phyloP scores from a whole-genome alignment of 1,140 invertebrate genomes.

The Oryctes rhinoceros region DNA sequence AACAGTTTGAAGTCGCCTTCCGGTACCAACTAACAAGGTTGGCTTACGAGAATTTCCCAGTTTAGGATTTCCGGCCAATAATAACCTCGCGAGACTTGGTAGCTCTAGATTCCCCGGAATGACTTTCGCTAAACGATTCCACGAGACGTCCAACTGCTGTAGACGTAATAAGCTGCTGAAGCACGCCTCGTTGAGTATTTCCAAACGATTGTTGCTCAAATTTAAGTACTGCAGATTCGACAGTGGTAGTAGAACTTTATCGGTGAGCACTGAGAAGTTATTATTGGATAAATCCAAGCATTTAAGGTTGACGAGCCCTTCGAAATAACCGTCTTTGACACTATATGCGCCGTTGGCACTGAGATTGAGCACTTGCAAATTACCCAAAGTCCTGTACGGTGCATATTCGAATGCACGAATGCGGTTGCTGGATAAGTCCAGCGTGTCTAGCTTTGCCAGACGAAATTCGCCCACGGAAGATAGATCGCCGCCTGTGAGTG shows the following conservation, averaged over 20 bases:
- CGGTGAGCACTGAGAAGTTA: slow-evolving; percentile 68
- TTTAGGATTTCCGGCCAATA: slow-evolving; percentile 76
- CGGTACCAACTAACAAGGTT: slow-evolving; percentile 73
- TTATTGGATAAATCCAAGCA: slow-evolving; percentile 73
- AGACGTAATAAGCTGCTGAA: slow-evolving; percentile 73
- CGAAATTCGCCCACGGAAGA: slow-evolving; percentile 49
- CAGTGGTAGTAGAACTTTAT: slow-evolving; percentile 66
- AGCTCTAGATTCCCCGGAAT: slow-evolving; percentile 78
- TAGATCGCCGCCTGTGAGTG: not conserved
- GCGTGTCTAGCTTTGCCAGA: slow-evolving; percentile 54
- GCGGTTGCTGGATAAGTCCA: slow-evolving; percentile 70
- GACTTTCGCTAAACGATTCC: slow-evolving; percentile 76
- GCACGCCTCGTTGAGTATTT: slow-evolving; percentile 65
- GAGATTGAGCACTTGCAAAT: slow-evolving; percentile 65
- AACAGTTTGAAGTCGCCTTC: slow-evolving; percentile 77
- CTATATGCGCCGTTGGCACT: slow-evolving; percentile 65
- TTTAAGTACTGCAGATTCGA: slow-evolving; percentile 74
- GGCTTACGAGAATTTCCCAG: slow-evolving; percentile 68
- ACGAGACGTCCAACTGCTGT: slow-evolving; percentile 81
- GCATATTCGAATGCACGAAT: slow-evolving; percentile 44
- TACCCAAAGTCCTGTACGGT: slow-evolving; percentile 57
- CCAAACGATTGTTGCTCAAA: slow-evolving; percentile 74
- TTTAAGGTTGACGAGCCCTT: slow-evolving; percentile 60
- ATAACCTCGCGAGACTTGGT: slow-evolving; percentile 77
- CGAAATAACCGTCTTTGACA: slow-evolving; percentile 66